These are phyloP conservation scores for Cyprinodon variegatus DNA, from an alignment of 2,113 vertebrate genomes.

Conservation along the genomic window DNA sequence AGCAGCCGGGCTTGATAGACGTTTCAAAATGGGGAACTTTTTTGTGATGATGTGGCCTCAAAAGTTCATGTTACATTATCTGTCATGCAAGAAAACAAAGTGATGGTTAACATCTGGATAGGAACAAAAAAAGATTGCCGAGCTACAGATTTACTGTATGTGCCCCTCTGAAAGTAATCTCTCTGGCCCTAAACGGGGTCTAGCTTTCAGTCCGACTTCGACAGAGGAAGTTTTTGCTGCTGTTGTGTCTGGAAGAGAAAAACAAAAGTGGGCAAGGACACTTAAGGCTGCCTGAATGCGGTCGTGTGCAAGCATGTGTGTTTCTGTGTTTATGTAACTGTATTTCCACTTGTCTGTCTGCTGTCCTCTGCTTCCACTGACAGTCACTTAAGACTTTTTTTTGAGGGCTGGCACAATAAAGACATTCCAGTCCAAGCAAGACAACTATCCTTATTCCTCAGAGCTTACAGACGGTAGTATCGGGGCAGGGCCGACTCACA, in stretches of 20 bases:
- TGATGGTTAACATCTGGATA: constrained; percentile 55
- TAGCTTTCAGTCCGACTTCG: constrained; percentile 50
- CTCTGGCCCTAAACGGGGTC: constrained; percentile 47
- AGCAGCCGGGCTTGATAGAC: constrained; percentile 54
- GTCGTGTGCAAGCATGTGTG: constrained; percentile 54
- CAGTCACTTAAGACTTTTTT: constrained; percentile 52
- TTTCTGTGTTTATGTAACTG: constrained; percentile 28
- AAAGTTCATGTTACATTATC: constrained; percentile 7
- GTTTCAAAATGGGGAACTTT: constrained; percentile 22
- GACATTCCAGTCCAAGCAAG: constrained; percentile 57
- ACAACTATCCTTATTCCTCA: constrained; percentile 58
- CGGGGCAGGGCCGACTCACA: constrained; percentile 33
- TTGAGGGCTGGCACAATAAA: constrained; percentile 53
- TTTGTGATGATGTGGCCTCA: not conserved
- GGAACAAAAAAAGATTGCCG: constrained; percentile 44
- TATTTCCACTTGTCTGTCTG: constrained; percentile 60
- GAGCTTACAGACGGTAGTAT: constrained; percentile 33
- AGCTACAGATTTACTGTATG: constrained; percentile 14
- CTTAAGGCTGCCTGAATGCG: constrained; percentile 63
- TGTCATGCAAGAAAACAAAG: not conserved
- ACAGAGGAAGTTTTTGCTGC: constrained; percentile 58
- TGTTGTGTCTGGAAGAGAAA: constrained; percentile 74
- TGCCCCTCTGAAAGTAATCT: constrained; percentile 37
- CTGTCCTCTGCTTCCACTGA: constrained; percentile 49
- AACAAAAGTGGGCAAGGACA: constrained; percentile 65